phyloP scores from a whole-genome alignment of 2,113 vertebrate genomes.

The Oryzias melastigma region DNA sequence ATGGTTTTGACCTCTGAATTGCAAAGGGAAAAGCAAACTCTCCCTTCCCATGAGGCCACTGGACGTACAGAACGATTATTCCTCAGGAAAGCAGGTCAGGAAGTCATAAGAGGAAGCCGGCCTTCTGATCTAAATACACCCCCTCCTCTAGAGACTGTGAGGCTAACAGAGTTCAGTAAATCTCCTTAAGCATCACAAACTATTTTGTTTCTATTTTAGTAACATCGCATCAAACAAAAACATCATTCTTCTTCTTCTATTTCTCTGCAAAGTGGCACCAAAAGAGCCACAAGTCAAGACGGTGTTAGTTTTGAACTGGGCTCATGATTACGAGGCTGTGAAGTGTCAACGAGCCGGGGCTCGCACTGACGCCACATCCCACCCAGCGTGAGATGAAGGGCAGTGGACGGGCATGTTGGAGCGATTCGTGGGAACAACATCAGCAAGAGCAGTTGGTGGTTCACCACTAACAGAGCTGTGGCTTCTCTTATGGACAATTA shows the following conservation, averaged over 20 bases:
- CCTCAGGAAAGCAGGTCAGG: conserved; percentile 64
- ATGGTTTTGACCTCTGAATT: conserved; percentile 46
- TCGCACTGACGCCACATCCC: conserved; percentile 46
- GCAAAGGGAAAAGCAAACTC: conserved; percentile 47
- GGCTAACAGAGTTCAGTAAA: conserved; percentile 53
- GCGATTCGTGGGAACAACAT: conserved; percentile 75
- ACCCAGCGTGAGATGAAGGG: conserved; percentile 56
- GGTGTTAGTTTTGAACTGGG: conserved; percentile 55
- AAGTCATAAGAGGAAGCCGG: conserved; percentile 58
- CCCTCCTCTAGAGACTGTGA: conserved; percentile 39
- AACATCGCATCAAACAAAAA: conserved; percentile 28
- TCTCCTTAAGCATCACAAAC: conserved; percentile 36
- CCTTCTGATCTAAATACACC: conserved; percentile 56
- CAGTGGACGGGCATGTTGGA: conserved; percentile 57
- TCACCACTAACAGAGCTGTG: conserved; percentile 77
- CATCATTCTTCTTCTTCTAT: conserved; percentile 22
- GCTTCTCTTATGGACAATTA: conserved; percentile 76
- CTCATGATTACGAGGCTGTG: conserved; percentile 25
- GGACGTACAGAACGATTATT: conserved; percentile 51
- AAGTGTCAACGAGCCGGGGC: conserved; percentile 37
- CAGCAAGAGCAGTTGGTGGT: conserved; percentile 71
- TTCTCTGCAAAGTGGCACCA: conserved; percentile 17
- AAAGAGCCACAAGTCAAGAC: conserved; percentile 23
- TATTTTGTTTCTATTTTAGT: conserved; percentile 52
- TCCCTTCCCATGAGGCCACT: conserved; percentile 56